Base-by-base conservation (phyloP, 2,797 vertebrate species). In the Euphonia xanthogaster region DNA sequence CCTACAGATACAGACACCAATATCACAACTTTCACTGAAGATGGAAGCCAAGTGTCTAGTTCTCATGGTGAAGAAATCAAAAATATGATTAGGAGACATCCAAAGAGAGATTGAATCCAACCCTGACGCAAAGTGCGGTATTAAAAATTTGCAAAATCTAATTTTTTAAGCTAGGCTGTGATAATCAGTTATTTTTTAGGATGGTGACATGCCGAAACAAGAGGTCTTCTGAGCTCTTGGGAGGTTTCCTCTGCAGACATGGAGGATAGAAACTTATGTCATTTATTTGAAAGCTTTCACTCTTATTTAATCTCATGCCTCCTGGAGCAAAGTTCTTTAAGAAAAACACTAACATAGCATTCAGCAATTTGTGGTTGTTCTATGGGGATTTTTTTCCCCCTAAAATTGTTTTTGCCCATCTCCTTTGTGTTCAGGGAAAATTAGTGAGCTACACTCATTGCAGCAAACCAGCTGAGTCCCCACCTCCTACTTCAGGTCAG, bases 351-450 rank as follows among this genome's bases (percentile, higher is more conserved):
- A 15, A 40, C 2, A 14, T 33, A 50, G 60, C 51, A 54, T 67
- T 48, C n/a, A 55, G n/a, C 37, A 76, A 60, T 73, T 90, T 57
- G 14, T 48, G 72, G 7, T 33, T 75, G 31, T 3, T 76, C 6
- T 16, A 53, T 11, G 2, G 31, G 13, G 21, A 21, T 27, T 5
- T 15, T n/a, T 6, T 1, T 0, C 0, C 4, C 16, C 6, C 9
- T 3, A n/a, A n/a, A 63, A 47, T 3, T 39, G n/a, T 8, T 87
- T 37, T 66, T 77, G n/a, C 5, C 17, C 15, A 37, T 88, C 6
- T 70, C 15, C 12, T 66, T 89, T 82, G 6, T 44, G 10, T 62
- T 76, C 37, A 22, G 33, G 44, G 12, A 39, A 27, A 73, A 40
- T 82, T n/a, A 78, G 37, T 6, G 22, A 81, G 24, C 40, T 16